Evolutionary conservation across 2,888 invertebrate genomes (phyloP).

Genomic region (Brenthis ino): DNA sequence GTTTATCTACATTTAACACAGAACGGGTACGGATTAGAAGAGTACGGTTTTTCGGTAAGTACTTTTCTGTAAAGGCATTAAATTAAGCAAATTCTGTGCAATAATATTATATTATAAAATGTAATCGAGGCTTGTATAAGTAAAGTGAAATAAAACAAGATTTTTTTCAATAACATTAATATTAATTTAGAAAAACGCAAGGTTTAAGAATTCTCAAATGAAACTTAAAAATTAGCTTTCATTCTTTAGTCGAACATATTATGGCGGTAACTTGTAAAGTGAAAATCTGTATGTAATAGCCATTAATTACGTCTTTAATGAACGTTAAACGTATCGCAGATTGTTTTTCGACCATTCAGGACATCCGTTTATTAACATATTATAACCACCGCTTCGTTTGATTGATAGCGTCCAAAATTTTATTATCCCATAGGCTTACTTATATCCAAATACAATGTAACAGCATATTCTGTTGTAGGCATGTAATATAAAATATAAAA

Average conservation of each 20-base stretch:
- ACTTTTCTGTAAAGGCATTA: too few relatives aligned
- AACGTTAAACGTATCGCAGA: conserved; percentile 18
- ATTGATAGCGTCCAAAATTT: neutral
- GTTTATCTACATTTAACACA: too few relatives aligned
- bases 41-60: too few relatives aligned
- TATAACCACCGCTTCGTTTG: conserved; percentile 4
- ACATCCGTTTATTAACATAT: conserved; percentile 25
- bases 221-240: neutral
- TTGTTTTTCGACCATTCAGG: conserved; percentile 18
- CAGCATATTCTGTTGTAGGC: too few relatives aligned
- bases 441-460: neutral
- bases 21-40: too few relatives aligned
- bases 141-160: too few relatives aligned
- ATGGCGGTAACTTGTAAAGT: neutral
- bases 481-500: too few relatives aligned
- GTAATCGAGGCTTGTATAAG: too few relatives aligned
- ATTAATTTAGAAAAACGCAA: neutral
- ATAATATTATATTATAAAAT: too few relatives aligned
- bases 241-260: conserved; percentile 3
- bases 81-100: too few relatives aligned
- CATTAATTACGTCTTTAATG: conserved; percentile 35
- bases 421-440: neutral
- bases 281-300: conserved; percentile 23
- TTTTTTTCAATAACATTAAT: too few relatives aligned
- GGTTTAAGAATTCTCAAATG: neutral